Conservation (phyloP, 2,113 vertebrate genomes). For the Probosciger aterrimus region DNA sequence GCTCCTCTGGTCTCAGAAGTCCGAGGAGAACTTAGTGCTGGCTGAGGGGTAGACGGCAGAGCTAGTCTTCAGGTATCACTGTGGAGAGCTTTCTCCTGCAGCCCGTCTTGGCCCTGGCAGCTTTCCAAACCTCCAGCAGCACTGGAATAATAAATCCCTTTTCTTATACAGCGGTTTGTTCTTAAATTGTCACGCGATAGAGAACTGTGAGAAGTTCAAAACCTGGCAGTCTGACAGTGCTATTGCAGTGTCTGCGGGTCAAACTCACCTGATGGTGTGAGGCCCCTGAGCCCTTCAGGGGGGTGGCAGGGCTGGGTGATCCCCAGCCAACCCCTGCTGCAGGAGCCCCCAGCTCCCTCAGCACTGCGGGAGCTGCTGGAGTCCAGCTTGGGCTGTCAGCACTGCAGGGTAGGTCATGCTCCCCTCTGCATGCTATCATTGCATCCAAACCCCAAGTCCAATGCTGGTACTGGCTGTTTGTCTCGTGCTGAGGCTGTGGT, state of each 20-base stretch:
- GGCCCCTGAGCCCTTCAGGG: neutral
- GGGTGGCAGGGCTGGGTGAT: neutral
- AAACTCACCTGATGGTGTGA: accelerated
- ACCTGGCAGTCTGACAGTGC: accelerated
- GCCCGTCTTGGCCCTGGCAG: neutral
- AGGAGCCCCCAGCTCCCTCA: accelerated
- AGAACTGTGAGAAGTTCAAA: accelerated
- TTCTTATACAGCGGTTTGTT: neutral
- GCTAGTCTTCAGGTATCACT: neutral
- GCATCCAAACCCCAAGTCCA: accelerated
- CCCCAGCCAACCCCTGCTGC: accelerated
- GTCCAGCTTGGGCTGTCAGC: neutral
- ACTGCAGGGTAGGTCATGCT: neutral
- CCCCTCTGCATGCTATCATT: accelerated
- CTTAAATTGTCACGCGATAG: accelerated
- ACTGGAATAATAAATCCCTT: neutral
- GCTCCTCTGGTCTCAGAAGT: neutral
- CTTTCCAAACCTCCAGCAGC: accelerated
- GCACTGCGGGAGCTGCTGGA: neutral
- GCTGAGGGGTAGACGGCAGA: neutral
- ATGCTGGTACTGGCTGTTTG: neutral
- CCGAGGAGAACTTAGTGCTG: accelerated
- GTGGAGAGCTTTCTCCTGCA: neutral
- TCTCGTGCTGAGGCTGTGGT: neutral
- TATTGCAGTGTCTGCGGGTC: accelerated